Base-by-base conservation (phyloP, 2,888 invertebrate species). In the Melieria crassipennis region DNA sequence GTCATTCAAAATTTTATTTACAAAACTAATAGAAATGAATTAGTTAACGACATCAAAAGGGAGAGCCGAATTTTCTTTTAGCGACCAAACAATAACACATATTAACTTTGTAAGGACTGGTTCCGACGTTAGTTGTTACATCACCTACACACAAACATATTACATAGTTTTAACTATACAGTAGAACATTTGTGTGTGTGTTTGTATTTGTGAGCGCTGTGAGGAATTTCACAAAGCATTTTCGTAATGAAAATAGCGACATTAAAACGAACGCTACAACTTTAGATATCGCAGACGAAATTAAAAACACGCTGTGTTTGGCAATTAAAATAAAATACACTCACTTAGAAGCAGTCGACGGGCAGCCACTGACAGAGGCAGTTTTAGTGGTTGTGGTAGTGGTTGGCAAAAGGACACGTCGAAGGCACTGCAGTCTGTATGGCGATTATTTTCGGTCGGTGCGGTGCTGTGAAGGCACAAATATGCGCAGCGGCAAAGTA, bases 241-340 rank as follows among this genome's bases (percentile, higher is more conserved):
- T 81, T 77, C 83, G 78, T 83, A 83, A 83, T 81, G 79, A 81
- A 82, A 81, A 82, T 80, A 80, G 79, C 80, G 78, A 78, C 79
- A 83, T 81, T 83, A 81, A 79, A 79, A 77, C 76, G 78, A 81
- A 82, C 68, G 65, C 62, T 82, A 82, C 83, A 81, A 82, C 81
- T 81, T 81, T 82, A 81, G 81, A 81, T 82, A 81, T 77, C 63
- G 50, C 60, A 58, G 45, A 65, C 7, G 73, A 79, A 78, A 77
- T 79, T 78, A 76, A 80, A 79, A 79, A 80, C 82, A 82, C 77
- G 80, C 76, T 78, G 81, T 75, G 76, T 77, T 78, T 76, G 79
- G 77, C 84, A 84, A 81, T 83, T 84, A 81, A 83, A 83, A 78
- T 75, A 76, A 76, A 79, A 79, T 75, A 76, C 78, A 74, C 69